These are phyloP conservation scores for Neoscelio sp. DNA, from an alignment of 2,888 invertebrate genomes.

Conservation along the genomic window DNA sequence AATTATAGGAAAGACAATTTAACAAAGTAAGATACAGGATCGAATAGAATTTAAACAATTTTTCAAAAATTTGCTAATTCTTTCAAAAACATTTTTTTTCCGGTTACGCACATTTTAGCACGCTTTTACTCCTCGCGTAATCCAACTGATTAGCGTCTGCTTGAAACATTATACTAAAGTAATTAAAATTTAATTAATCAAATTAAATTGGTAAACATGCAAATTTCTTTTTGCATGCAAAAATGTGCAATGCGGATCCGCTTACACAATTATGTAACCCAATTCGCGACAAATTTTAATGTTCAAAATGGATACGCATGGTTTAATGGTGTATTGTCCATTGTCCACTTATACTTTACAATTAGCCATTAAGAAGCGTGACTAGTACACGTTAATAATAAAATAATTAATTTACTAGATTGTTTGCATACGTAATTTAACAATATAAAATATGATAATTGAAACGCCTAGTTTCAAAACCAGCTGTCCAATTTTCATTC, in stretches of 20 bases:
- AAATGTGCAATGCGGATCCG: slow-evolving; percentile 9
- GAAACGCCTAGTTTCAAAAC: too few relatives aligned
- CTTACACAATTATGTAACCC: slow-evolving; percentile 60
- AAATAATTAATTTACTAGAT: slow-evolving; percentile 55
- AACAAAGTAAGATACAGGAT: too few relatives aligned
- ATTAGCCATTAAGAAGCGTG: slow-evolving; percentile 54
- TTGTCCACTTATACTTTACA: slow-evolving; percentile 47
- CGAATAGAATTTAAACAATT: too few relatives aligned
- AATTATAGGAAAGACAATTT: too few relatives aligned
- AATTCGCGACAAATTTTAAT: slow-evolving; percentile 57
- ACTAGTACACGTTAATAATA: slow-evolving; percentile 44
- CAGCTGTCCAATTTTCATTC: too few relatives aligned
- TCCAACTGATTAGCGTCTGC: too few relatives aligned
- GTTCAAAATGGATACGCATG: slow-evolving; percentile 36
- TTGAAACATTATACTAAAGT: not conserved
- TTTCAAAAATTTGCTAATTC: too few relatives aligned
- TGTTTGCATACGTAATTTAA: slow-evolving; percentile 12
- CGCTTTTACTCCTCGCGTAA: too few relatives aligned
- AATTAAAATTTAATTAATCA: slow-evolving; percentile 8
- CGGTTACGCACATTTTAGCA: not conserved
- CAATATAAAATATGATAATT: not conserved
- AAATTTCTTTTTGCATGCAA: slow-evolving; percentile 3
- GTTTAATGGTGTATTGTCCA: slow-evolving; percentile 61
- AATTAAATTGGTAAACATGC: not conserved
- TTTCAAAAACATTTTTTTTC: too few relatives aligned